Percentiles rank a stretch among this genome's conserved stretches.
Evolutionary conservation across 2,888 invertebrate species (phyloP).

Genomic region (Troides aeacus): DNA sequence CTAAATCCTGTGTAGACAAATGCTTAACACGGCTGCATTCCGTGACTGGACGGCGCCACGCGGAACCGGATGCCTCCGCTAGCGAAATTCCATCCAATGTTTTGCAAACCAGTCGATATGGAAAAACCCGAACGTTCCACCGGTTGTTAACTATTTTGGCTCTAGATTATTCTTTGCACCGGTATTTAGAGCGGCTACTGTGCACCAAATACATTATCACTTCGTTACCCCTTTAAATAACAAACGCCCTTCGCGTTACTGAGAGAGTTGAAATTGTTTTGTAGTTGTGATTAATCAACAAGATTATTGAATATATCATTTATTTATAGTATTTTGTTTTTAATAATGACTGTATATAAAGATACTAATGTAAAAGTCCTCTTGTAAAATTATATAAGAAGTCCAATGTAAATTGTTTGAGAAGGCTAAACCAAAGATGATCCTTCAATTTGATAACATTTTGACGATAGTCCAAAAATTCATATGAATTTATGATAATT

Average conservation of each 20-base stretch:
- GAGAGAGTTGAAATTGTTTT: not conserved
- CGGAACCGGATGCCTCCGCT: slow-evolving; percentile 46
- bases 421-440: too few relatives aligned
- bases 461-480: too few relatives aligned
- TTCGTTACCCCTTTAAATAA: not conserved
- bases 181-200: slow-evolving; percentile 9
- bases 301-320: not conserved
- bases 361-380: not conserved
- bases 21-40: slow-evolving; percentile 38
- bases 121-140: slow-evolving; percentile 53
- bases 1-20: slow-evolving; percentile 37
- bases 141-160: slow-evolving; percentile 30
- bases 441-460: too few relatives aligned
- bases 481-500: too few relatives aligned
- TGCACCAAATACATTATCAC: slow-evolving; percentile 8
- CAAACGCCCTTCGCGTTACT: not conserved
- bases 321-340: not conserved
- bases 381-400: too few relatives aligned
- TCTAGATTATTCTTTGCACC: slow-evolving; percentile 8
- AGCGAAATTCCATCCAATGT: slow-evolving; percentile 49
- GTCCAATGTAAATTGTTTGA: too few relatives aligned
- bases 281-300: not conserved
- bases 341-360: not conserved
- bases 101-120: slow-evolving; percentile 52
- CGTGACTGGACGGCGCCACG: slow-evolving; percentile 40